A percentile compares a stretch with the other conserved stretches of the same genome.
Evolutionary conservation across 2,888 invertebrate genomes (phyloP).

Genomic region (Coelogynopora nodosa): DNA sequence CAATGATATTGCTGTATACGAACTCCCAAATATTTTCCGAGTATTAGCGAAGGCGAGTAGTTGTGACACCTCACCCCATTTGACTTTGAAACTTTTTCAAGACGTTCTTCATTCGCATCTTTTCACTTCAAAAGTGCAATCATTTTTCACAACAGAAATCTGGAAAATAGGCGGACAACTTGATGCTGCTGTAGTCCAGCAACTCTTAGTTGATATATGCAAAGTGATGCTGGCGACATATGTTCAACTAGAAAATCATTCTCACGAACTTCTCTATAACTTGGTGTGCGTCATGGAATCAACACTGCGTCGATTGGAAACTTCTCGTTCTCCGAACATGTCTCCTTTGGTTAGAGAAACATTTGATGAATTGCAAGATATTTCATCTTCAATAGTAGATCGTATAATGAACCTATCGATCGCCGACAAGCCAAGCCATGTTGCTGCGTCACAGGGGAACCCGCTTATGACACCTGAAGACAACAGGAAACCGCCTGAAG

Average conservation of each 20-base stretch:
- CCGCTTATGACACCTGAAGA: not conserved
- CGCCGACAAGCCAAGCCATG: not conserved
- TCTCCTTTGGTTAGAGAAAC: not conserved
- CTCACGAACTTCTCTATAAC: not conserved
- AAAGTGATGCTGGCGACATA: not conserved
- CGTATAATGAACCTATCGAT: not conserved
- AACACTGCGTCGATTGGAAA: not conserved
- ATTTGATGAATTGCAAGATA: not conserved
- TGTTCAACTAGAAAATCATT: not conserved
- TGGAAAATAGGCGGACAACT: not conserved
- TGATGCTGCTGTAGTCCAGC: not conserved
- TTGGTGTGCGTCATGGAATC: not conserved
- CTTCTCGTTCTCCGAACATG: not conserved
- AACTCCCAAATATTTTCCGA: not conserved
- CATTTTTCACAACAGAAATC: not conserved
- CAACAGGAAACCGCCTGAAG: conserved; percentile 60
- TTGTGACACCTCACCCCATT: not conserved
- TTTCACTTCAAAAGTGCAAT: not conserved
- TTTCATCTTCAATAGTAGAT: not conserved
- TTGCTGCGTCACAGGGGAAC: too few relatives aligned
- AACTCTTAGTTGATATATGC: conserved; percentile 15
- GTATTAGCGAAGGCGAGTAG: conserved; percentile 27
- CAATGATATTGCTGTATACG: not conserved
- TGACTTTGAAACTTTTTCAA: not conserved
- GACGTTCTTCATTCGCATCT: conserved; percentile 22